Percentiles rank a stretch among this genome's conserved stretches.
Evolutionary conservation across 2,113 vertebrate species (phyloP).

Genomic region (Diglossa brunneiventris): DNA sequence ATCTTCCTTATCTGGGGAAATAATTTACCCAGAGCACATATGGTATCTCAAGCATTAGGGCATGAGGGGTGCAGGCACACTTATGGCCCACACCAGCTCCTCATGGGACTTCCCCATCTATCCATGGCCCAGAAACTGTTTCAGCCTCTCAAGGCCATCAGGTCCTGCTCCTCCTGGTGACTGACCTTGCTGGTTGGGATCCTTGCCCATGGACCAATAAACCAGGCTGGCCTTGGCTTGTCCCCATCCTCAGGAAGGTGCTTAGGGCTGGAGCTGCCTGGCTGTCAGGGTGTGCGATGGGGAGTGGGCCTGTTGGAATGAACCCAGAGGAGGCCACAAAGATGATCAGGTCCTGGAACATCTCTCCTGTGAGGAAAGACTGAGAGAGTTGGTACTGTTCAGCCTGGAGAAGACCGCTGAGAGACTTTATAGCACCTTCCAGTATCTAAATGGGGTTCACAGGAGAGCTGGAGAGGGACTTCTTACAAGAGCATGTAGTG

Average conservation of each 20-base stretch:
- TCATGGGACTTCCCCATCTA: not conserved
- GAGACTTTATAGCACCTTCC: not conserved
- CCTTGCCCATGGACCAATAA: not conserved
- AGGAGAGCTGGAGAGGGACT: not conserved
- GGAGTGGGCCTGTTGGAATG: not conserved
- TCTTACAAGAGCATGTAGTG: not conserved
- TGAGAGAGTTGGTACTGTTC: not conserved
- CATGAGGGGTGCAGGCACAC: not conserved
- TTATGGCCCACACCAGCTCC: not conserved
- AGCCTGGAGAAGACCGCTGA: not conserved
- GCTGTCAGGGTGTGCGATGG: not conserved
- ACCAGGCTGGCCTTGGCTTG: not conserved
- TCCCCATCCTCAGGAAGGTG: not conserved
- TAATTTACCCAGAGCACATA: not conserved
- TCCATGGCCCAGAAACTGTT: not conserved
- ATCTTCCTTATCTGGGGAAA: not conserved
- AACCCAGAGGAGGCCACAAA: not conserved
- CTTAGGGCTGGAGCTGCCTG: fast-evolving
- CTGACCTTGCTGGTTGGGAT: not conserved
- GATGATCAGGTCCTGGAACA: not conserved
- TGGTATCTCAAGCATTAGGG: not conserved
- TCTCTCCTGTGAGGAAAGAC: not conserved
- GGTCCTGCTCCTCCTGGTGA: not conserved
- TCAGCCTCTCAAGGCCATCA: not conserved
- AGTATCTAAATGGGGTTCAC: not conserved